Percentiles rank a stretch among this genome's conserved stretches.
Conservation (phyloP, 1,140 invertebrate species). For the Bombus pascuorum region DNA sequence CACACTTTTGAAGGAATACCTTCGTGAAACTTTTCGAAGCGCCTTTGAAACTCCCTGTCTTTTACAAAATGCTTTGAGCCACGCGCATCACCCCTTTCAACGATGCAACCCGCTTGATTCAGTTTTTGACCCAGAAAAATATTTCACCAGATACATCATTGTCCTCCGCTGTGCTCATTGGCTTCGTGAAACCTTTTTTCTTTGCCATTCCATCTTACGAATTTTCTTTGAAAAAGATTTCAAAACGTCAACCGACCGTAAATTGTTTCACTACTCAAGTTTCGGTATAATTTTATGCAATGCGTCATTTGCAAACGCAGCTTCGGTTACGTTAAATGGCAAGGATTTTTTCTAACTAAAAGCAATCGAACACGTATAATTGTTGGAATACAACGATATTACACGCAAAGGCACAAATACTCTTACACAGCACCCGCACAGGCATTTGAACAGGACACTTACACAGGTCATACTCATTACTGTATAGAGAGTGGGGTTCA, state of each 20-base stretch:
- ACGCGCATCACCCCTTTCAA: slow-evolving; percentile 45
- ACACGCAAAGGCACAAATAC: too few species aligned
- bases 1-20: slow-evolving; percentile 51
- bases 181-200: neutral
- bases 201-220: too few species aligned
- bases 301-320: neutral
- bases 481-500: too few species aligned
- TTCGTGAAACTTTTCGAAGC: slow-evolving; percentile 48
- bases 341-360: neutral
- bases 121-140: slow-evolving; percentile 51
- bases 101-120: slow-evolving; percentile 45
- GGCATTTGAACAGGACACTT: too few species aligned
- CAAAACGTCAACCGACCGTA: neutral
- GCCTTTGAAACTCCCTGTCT: slow-evolving; percentile 48
- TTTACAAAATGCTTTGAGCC: slow-evolving; percentile 48
- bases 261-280: neutral
- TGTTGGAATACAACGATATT: too few species aligned
- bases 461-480: too few species aligned
- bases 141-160: slow-evolving; percentile 1
- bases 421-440: too few species aligned
- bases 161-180: slow-evolving; percentile 22
- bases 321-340: neutral
- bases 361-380: too few species aligned
- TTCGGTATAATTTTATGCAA: neutral
- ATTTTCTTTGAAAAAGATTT: neutral